These are phyloP conservation scores for Prostheceraeus crozeri DNA, from an alignment of 2,888 invertebrate genomes.

Conservation along the genomic window DNA sequence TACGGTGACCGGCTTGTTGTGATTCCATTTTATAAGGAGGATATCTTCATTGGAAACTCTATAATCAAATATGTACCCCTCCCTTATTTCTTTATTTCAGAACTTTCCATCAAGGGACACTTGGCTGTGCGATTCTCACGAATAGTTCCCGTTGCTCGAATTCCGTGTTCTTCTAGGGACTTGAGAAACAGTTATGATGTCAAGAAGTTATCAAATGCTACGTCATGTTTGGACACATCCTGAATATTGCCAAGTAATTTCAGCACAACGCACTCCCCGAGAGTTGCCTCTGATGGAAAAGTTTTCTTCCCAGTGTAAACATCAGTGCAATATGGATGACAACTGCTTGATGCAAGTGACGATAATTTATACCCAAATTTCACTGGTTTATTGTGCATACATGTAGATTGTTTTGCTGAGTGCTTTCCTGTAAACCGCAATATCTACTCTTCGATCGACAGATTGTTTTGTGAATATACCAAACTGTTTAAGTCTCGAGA, in stretches of 20 bases:
- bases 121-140: constrained; percentile 30
- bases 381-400: constrained; percentile 42
- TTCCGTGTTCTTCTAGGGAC: constrained; percentile 23
- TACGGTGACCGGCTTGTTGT: constrained; percentile 36
- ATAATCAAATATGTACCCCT: constrained; percentile 4
- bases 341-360: constrained; percentile 35
- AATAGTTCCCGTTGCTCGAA: constrained; percentile 36
- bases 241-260: constrained; percentile 7
- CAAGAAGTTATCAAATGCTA: constrained; percentile 40
- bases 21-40: constrained; percentile 35
- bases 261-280: constrained; percentile 13
- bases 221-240: neutral
- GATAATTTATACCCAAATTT: constrained; percentile 43
- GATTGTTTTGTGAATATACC: constrained; percentile 34
- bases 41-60: constrained; percentile 3
- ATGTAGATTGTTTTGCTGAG: constrained; percentile 42
- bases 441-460: constrained; percentile 49
- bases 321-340: constrained; percentile 1
- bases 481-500: constrained; percentile 36
- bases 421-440: constrained; percentile 49
- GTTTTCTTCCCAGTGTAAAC: constrained; percentile 10
- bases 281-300: neutral
- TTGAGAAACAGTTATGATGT: constrained; percentile 33
- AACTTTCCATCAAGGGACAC: constrained; percentile 28
- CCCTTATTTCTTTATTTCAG: constrained; percentile 31